These are phyloP conservation scores for Lethocerus indicus DNA, from an alignment of 1,140 invertebrate genomes.

Conservation along the genomic window DNA sequence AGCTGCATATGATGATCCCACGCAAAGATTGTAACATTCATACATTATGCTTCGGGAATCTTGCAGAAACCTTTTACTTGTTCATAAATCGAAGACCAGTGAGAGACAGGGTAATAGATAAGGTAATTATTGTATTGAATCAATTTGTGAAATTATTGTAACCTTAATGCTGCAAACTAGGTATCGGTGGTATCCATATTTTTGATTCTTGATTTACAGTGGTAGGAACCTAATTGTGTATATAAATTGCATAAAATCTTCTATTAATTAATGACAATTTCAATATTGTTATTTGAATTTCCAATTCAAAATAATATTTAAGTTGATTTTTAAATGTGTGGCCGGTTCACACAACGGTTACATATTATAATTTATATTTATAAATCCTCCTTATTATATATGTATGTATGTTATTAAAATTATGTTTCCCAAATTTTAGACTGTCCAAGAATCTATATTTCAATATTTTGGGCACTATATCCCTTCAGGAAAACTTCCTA, in stretches of 20 bases:
- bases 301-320: too few species aligned
- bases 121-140: conserved; percentile 16
- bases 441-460: conserved; percentile 15
- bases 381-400: not conserved
- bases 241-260: too few species aligned
- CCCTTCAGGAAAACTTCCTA: conserved; percentile 23
- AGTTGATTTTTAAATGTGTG: not conserved
- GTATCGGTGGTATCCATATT: too few species aligned
- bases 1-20: conserved; percentile 30
- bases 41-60: conserved; percentile 20
- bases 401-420: not conserved
- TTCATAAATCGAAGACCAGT: conserved; percentile 41
- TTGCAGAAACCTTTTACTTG: conserved; percentile 23
- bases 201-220: too few species aligned
- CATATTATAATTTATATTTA: not conserved
- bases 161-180: too few species aligned
- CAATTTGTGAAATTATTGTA: too few species aligned
- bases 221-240: too few species aligned
- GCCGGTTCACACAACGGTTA: not conserved
- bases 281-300: too few species aligned
- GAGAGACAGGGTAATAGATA: conserved; percentile 27
- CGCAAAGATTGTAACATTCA: conserved; percentile 24
- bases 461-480: conserved; percentile 18
- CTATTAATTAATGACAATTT: too few species aligned
- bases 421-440: conserved; percentile 10